A percentile compares a stretch with the other conserved stretches of the same genome.
These are phyloP conservation scores for Clytia hemisphaerica DNA, from an alignment of 30 jellyfish, hydroid and myxozoan species.

Conservation along the genomic window DNA sequence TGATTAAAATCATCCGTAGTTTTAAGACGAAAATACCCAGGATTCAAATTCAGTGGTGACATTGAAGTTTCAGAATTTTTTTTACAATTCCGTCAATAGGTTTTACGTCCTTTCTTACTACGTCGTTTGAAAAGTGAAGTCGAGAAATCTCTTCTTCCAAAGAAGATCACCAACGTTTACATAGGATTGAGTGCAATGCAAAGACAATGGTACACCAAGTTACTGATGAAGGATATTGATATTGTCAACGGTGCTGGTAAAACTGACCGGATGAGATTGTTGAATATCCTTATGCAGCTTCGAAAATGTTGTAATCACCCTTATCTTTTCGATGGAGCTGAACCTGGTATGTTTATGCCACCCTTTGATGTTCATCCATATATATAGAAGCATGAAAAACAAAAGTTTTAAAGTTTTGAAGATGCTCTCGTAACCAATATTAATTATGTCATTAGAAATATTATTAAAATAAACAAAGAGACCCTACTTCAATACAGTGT, in stretches of 20 bases:
- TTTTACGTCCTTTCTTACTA: conserved; percentile 85
- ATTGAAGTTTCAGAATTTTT: not conserved
- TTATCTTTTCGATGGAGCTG: conserved; percentile 96
- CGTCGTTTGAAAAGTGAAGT: conserved; percentile 98
- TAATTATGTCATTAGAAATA: too few relatives aligned
- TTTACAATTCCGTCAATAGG: conserved; percentile 35
- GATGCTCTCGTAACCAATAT: too few relatives aligned
- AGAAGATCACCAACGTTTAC: conserved; percentile 75
- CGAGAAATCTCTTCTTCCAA: conserved; percentile 88
- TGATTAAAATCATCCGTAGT: too few relatives aligned
- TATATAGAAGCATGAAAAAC: too few relatives aligned
- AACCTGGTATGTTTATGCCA: conserved; percentile 58
- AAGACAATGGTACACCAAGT: conserved; percentile 91
- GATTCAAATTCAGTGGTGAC: not conserved
- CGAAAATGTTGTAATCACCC: conserved; percentile 99
- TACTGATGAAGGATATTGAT: conserved; percentile 96
- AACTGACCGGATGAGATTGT: conserved; percentile 77
- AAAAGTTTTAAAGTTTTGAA: too few relatives aligned
- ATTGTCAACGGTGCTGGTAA: conserved; percentile 98
- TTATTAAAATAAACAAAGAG: too few relatives aligned
- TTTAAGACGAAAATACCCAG: not conserved
- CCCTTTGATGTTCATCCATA: not conserved
- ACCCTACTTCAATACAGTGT: too few relatives aligned
- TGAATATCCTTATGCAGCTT: conserved; percentile 97
- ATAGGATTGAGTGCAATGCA: conserved; percentile 98